Percentiles rank a stretch among this genome's conserved stretches.
Evolutionary conservation across 2,797 vertebrate species (phyloP).

Genomic region (Sebastes nivosus): DNA sequence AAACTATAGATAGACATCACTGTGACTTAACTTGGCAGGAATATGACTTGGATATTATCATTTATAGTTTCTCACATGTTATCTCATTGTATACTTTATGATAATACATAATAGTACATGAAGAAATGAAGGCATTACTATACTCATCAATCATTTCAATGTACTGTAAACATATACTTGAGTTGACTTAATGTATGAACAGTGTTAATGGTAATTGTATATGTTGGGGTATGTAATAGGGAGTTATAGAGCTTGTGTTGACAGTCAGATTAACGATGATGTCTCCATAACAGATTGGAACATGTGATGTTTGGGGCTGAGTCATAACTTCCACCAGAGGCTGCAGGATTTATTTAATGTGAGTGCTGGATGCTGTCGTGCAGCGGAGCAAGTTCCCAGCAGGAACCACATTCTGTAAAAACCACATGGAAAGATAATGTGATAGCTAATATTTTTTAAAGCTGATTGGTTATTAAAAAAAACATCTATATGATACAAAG

Average conservation of each 20-base stretch:
- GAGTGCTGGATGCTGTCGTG: background rate
- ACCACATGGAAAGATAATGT: background rate
- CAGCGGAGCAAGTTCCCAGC: background rate
- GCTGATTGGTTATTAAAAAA: too few species aligned
- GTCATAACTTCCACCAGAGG: slow-evolving; percentile 16
- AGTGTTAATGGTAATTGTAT: background rate
- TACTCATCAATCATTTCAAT: background rate
- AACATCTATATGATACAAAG: too few species aligned
- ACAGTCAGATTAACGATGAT: background rate
- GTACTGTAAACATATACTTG: background rate
- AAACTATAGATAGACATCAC: too few species aligned
- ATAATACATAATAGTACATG: background rate
- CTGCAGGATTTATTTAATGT: background rate
- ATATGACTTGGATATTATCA: background rate
- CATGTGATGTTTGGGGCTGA: slow-evolving; percentile 14
- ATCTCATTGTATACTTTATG: background rate
- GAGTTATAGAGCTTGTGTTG: background rate
- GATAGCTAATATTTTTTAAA: background rate
- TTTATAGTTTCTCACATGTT: background rate
- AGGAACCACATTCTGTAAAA: background rate
- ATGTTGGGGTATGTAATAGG: background rate
- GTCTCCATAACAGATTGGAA: background rate
- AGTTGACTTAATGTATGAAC: background rate
- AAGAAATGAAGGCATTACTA: background rate
- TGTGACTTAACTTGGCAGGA: too few species aligned